Evolutionary conservation across 2,888 invertebrate genomes (phyloP).

Genomic region (Aspidiotus destructor): DNA sequence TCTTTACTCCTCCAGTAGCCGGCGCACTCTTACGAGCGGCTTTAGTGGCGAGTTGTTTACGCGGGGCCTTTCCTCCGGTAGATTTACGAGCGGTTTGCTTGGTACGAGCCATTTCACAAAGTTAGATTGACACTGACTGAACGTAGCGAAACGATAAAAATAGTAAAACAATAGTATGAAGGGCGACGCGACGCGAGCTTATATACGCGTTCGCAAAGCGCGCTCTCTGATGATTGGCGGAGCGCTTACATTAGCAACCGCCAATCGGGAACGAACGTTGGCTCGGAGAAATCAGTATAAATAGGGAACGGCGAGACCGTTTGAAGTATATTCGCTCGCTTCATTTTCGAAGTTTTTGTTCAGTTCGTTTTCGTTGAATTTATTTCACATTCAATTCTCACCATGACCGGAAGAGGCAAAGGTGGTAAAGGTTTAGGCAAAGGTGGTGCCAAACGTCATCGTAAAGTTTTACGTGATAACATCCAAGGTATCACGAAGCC

Average conservation of each 20-base stretch:
- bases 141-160: too few relatives aligned
- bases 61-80: slow-evolving; percentile 49
- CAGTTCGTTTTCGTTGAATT: too few relatives aligned
- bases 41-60: slow-evolving; percentile 49
- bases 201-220: too few relatives aligned
- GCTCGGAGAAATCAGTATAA: too few relatives aligned
- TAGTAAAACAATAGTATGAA: too few relatives aligned
- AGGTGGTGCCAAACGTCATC: slow-evolving; percentile 71
- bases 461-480: slow-evolving; percentile 57
- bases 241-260: too few relatives aligned
- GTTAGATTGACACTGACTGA: neutral
- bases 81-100: slow-evolving; percentile 51
- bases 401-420: slow-evolving; percentile 70
- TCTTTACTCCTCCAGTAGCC: slow-evolving; percentile 49
- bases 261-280: too few relatives aligned
- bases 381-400: neutral
- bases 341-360: too few relatives aligned
- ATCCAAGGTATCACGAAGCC: slow-evolving; percentile 58
- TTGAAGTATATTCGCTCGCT: too few relatives aligned
- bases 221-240: too few relatives aligned
- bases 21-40: slow-evolving; percentile 48
- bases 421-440: slow-evolving; percentile 69
- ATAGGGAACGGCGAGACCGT: too few relatives aligned
- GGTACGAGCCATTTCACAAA: slow-evolving; percentile 46
- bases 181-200: too few relatives aligned